These are phyloP conservation scores for Drosophila antonietae DNA, from an alignment of 2,888 invertebrate genomes.

Conservation along the genomic window DNA sequence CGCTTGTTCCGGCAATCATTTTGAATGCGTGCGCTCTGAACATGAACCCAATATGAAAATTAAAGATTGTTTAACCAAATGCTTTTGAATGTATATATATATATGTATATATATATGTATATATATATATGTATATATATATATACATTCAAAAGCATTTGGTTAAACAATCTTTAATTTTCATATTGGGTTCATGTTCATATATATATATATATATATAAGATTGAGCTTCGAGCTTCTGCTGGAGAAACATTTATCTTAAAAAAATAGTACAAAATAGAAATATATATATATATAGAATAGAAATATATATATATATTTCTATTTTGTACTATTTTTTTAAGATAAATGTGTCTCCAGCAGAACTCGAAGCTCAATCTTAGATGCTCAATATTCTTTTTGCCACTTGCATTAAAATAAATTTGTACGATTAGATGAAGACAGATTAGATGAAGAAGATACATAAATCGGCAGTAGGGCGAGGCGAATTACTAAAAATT, in stretches of 20 bases:
- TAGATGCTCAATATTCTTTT: slow-evolving; percentile 4
- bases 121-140: neutral
- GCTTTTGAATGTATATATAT: slow-evolving; percentile 4
- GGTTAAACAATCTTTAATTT: slow-evolving; percentile 68
- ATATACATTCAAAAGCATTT: slow-evolving; percentile 21
- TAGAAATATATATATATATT: too few species aligned
- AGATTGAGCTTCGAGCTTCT: too few species aligned
- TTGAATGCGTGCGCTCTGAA: slow-evolving; percentile 28
- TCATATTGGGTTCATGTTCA: slow-evolving; percentile 57
- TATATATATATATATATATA: too few species aligned
- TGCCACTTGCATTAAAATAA: slow-evolving; percentile 61
- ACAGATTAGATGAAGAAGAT: too few species aligned
- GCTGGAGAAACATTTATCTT: too few species aligned
- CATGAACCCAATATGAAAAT: slow-evolving; percentile 65
- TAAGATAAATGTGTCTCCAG: neutral
- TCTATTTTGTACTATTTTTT: slow-evolving; percentile 3
- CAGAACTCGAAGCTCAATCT: slow-evolving; percentile 27
- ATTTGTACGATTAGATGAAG: slow-evolving; percentile 58
- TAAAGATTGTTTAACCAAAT: slow-evolving; percentile 63
- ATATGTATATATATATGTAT: neutral
- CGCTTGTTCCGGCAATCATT: slow-evolving; percentile 37
- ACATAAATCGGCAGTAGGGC: slow-evolving; percentile 18
- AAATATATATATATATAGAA: too few species aligned
- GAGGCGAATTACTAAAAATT: slow-evolving; percentile 75
- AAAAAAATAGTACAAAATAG: too few species aligned